Conservation (phyloP, 1,140 invertebrate species). For the Halesus radiatus region DNA sequence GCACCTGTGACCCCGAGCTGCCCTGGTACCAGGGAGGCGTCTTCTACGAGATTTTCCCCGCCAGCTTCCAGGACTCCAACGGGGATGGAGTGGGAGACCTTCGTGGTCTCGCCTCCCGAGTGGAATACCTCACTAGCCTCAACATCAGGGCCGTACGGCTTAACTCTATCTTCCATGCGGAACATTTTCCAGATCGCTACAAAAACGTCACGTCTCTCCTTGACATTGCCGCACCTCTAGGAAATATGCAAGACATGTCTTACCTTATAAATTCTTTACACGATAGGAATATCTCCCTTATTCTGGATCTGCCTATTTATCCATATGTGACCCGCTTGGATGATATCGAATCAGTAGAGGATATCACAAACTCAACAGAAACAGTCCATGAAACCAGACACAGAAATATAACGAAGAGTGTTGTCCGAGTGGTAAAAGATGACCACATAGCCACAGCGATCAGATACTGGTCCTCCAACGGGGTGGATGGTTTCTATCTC, state of each 20-base stretch:
- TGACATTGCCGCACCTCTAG: conserved; percentile 75
- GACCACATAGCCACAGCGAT: conserved; percentile 71
- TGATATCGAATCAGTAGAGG: conserved; percentile 15
- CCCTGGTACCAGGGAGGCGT: conserved; percentile 87
- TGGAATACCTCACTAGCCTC: conserved; percentile 78
- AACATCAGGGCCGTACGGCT: conserved; percentile 78
- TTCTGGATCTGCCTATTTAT: conserved; percentile 82
- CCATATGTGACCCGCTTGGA: conserved; percentile 70
- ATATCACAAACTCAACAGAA: conserved; percentile 9
- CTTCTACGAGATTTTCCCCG: conserved; percentile 88
- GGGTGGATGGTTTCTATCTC: conserved; percentile 86
- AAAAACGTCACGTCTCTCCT: conserved; percentile 75
- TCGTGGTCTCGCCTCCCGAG: conserved; percentile 75
- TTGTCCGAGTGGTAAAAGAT: conserved; percentile 57
- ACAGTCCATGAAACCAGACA: conserved; percentile 52
- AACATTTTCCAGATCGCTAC: conserved; percentile 80
- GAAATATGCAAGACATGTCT: conserved; percentile 76
- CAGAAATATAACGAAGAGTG: conserved; percentile 55
- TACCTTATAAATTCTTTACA: conserved; percentile 74
- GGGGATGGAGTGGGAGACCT: conserved; percentile 84
- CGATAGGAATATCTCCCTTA: conserved; percentile 76
- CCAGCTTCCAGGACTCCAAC: conserved; percentile 84
- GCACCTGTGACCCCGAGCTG: conserved; percentile 76
- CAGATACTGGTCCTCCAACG: conserved; percentile 75
- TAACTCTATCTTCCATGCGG: conserved; percentile 81